Base-by-base conservation (phyloP, 2,888 invertebrate species). In the Belgica antarctica region DNA sequence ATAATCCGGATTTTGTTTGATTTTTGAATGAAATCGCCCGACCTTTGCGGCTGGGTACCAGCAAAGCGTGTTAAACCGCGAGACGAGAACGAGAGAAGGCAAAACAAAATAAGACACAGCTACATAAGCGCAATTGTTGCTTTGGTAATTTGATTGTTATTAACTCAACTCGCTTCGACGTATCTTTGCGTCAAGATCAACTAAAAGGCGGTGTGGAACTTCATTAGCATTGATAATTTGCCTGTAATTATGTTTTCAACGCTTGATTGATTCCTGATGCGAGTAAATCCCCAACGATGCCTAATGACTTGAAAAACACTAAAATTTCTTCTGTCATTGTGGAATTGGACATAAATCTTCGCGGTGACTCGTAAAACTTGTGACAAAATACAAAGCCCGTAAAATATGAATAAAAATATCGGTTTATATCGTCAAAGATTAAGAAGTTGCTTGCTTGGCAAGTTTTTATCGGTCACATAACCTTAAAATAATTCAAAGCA, bases 201-300 rank as follows among this genome's bases (percentile, higher is more conserved):
- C 46, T 31, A 5, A 12, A 31, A 31, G 34, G 12, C 5, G 34
- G 41, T 41, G 3, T n/a, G 61, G 8, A 8, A 61, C 28, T 2
- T 61, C 28, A 61, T 61, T 61, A 28, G 27, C 61, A 61, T 61
- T 61, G 61, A 61, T 61, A 61, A 61, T 61, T 7, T 27, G 27
- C 28, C 28, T 27, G 28, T 61, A 27, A 27, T 25, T 61, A 61
- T 28, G 61, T 61, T 15, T 36, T 36, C 15, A n/a, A 2, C 41
- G 63, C 63, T 63, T 63, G 63, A 63, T 63, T 63, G 63, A 36
- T 63, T 36, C 25, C 34, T 63, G 52, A 52, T 52, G 52, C 22
- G 52, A 2, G 17, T 52, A 17, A 19, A 15, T 41, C 15, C 41
- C n/a, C 5, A 3, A 2, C 8, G 3, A 22, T 8, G 52, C 7